Percentiles rank a stretch among this genome's conserved stretches.
Conservation (phyloP, 2,797 vertebrate genomes). For the Sebastes minor region DNA sequence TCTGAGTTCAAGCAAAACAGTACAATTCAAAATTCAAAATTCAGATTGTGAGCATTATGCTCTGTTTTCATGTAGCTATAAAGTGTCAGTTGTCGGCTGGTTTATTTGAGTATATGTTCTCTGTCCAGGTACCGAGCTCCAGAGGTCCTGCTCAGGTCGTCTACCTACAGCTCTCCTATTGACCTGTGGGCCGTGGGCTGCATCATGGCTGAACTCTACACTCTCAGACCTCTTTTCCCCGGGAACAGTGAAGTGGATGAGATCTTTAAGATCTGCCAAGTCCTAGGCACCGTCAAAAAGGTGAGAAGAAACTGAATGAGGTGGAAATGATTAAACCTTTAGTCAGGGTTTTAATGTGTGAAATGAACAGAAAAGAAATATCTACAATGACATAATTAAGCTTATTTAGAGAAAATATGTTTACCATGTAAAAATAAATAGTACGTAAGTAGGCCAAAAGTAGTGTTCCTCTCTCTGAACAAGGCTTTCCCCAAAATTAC, state of each 20-base stretch:
- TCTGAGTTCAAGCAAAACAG: no score
- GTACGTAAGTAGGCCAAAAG: not conserved
- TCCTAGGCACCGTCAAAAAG: conserved; percentile 96
- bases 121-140: conserved; percentile 93
- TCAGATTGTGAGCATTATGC: no score
- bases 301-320: conserved; percentile 71
- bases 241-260: conserved; percentile 97
- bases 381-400: not conserved
- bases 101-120: not conserved
- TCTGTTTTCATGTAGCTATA: no score
- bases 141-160: conserved; percentile 93
- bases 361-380: not conserved
- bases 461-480: no score
- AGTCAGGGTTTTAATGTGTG: not conserved
- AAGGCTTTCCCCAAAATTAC: no score
- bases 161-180: conserved; percentile 94
- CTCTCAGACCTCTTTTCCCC: conserved; percentile 94
- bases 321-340: not conserved
- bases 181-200: conserved; percentile 98
- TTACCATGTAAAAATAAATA: not conserved
- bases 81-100: not conserved
- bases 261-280: conserved; percentile 99
- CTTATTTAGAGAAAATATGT: not conserved
- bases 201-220: conserved; percentile 98
- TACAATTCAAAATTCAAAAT: no score